Percentiles rank a stretch among this genome's conserved stretches.
phyloP scores from a whole-genome alignment of 1,140 invertebrate species.

The Akabosia matsudoensis region DNA sequence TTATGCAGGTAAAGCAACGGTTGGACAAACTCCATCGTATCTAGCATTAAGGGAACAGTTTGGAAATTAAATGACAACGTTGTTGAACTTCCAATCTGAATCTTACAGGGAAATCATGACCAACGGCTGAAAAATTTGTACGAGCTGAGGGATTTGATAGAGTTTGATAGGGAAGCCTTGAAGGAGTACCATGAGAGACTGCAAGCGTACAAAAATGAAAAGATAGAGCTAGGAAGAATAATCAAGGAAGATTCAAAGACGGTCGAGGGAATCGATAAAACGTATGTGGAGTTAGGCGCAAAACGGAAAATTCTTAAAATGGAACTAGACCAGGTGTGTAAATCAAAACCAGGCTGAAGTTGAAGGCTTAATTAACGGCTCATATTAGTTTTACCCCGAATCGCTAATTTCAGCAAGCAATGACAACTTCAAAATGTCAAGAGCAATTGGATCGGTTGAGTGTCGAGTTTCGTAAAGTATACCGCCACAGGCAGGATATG shows the following conservation, averaged over 20 bases:
- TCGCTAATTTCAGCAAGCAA: constrained; percentile 28
- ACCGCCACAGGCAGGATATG: constrained; percentile 25
- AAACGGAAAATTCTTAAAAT: constrained; percentile 14
- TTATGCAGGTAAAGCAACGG: not conserved
- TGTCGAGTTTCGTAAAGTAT: constrained; percentile 29
- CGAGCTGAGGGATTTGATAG: not conserved
- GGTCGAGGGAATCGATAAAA: constrained; percentile 19
- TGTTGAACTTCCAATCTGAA: not conserved
- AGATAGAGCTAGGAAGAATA: not conserved
- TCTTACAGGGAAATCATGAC: not conserved
- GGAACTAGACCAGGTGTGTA: constrained; percentile 28
- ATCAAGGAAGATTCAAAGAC: not conserved
- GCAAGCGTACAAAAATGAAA: not conserved
- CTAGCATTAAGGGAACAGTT: not conserved
- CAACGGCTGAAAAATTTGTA: not conserved
- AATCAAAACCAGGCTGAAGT: too few relatives aligned
- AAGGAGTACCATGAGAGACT: not conserved
- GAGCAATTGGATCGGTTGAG: constrained; percentile 24
- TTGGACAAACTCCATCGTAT: not conserved
- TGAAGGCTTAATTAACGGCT: too few relatives aligned
- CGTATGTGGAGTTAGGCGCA: constrained; percentile 26
- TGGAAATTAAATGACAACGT: not conserved
- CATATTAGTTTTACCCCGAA: too few relatives aligned
- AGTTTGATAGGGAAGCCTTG: constrained; percentile 2
- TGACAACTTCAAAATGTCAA: constrained; percentile 33